Conservation (phyloP, 2,888 invertebrate genomes). For the Lithophane socia region DNA sequence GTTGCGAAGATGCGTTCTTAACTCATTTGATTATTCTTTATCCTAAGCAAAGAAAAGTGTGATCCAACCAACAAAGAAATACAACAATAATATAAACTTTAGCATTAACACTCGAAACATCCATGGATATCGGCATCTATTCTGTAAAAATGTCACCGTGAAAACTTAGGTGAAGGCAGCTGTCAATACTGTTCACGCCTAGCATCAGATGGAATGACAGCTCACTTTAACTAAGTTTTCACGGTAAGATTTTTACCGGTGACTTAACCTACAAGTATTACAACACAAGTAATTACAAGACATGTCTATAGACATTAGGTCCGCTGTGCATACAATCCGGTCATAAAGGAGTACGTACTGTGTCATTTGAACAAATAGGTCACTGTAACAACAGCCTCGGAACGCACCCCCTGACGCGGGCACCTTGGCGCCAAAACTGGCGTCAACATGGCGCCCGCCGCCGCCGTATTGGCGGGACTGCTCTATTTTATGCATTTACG, state of each 20-base stretch:
- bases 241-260: background rate
- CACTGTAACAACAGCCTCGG: conserved; percentile 77
- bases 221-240: background rate
- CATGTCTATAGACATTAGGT: conserved; percentile 27
- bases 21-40: background rate
- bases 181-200: background rate
- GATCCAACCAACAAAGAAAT: background rate
- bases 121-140: background rate
- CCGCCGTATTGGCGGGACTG: conserved; percentile 70
- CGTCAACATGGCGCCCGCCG: conserved; percentile 80
- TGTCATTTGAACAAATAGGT: conserved; percentile 76
- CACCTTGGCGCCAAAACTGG: conserved; percentile 85
- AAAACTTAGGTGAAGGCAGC: background rate
- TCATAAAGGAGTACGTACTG: conserved; percentile 46
- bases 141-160: background rate
- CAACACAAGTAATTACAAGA: conserved; percentile 50
- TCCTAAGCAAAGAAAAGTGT: background rate
- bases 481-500: conserved; percentile 66
- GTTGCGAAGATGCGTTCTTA: background rate
- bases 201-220: background rate
- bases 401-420: conserved; percentile 78
- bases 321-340: conserved; percentile 37
- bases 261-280: conserved; percentile 29
- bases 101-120: background rate
- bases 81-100: background rate